Evolutionary conservation across 1,140 invertebrate species (phyloP), one percentile per base, ranked within the genome.

Genomic region (Ostrea denselamellosa): DNA sequence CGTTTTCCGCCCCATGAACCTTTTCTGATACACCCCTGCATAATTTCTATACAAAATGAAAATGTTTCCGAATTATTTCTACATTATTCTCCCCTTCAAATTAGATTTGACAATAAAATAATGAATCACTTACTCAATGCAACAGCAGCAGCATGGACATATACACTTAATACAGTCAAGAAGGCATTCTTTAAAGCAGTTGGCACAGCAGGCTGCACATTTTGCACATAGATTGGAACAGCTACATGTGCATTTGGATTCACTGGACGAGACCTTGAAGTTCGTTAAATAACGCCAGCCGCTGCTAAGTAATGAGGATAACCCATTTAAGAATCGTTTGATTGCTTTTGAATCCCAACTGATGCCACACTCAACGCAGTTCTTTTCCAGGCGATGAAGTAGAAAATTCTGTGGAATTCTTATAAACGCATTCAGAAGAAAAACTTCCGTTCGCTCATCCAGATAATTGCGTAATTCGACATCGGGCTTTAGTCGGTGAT

Each of bases 141-240:
- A 77, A 77, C 68, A 77, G 14, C 68, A 77, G 68, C 68, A 77
- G 28, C 68, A 77, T 2, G 68, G 68, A 77, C 68, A 77, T 28
- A 77, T 9, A 12, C 68, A 34, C 4, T 77, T 28, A 12, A 77
- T 1, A 12, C 22, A 34, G 28, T 25, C 22, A 10, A 0, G 10
- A 25, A 22, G 17, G 68, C 22, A 77, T 4, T 34, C 25, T 77
- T 77, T 77, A 3, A 77, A 28, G 25, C 68, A 77, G 2, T 77
- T 34, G 14, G 25, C 28, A 14, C 68, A 77, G 68, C 68, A 17
- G 8, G 9, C 68, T 2, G 9, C 25, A 34, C 68, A 77, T 25
- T 77, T 77, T 14, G 14, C 22, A 77, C 22, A 77, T 14, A 25
- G 14, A 14, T 17, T 34, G 9, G 25, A 28, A 25, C 68, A 77